Base-by-base conservation (phyloP, 2,113 vertebrate species). In the Dipodomys stephensi region DNA sequence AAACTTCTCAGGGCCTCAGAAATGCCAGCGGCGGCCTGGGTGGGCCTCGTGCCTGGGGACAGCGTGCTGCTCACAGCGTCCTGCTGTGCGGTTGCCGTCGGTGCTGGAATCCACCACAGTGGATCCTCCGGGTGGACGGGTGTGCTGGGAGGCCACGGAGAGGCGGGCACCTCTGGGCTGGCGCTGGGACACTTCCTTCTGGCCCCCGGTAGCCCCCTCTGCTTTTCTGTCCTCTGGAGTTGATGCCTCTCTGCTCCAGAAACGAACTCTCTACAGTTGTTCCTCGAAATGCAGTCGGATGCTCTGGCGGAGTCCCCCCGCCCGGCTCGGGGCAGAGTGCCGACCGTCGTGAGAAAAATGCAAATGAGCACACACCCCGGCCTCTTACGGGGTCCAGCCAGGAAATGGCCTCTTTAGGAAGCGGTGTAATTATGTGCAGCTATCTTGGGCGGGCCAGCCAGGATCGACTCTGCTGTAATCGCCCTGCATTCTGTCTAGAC, bases 401-500 rank as follows among this genome's bases (percentile, higher is more conserved):
- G 39, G 78, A 80, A 67, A 84, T 35, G 0, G 1, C 82, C 9
- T 49, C 46, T 84, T 93, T 6, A n/a, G 90, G 88, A 80, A 77
- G 60, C 35, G n/a, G 82, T 71, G 15, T 68, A 35, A 39, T 19
- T 15, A 27, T 0, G 60, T 4, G 4, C 22, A 0, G 35, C 9
- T 46, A 1, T 13, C 93, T 96, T 80, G 57, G 71, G 53, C 64
- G 13, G 67, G 35, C 97, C 60, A 0, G 84, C 20, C 76, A 25
- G 57, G 28, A 78, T 96, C 87, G 46, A 20, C 80, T 71, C 67
- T 20, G 22, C 91, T 93, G 15, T 68, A 96, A 77, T 76, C 6
- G 19, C 73, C 88, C 90, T 0, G 0, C 73, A n/a, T 67, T 60
- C 94, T 62, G 96, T 96, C 95, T 76, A 69, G 96, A 97, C 96